phyloP scores from a whole-genome alignment of 2,113 vertebrate species.

The Petrocephalus zakoni region DNA sequence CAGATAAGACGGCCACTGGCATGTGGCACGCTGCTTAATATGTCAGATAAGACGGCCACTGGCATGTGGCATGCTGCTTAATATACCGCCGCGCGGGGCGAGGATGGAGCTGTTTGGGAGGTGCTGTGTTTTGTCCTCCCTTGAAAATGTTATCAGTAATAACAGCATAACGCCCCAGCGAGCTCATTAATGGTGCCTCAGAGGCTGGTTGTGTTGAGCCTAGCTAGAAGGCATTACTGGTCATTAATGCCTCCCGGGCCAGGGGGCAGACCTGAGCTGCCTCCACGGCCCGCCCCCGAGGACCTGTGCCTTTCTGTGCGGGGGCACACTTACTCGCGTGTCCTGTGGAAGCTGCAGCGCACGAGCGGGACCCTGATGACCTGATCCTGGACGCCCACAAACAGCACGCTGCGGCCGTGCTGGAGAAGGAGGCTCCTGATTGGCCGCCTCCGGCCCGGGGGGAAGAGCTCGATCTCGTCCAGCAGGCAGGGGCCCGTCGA shows the following conservation, averaged over 20 bases:
- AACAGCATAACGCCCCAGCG: neutral
- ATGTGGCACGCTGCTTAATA: too few species aligned
- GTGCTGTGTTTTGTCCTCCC: neutral
- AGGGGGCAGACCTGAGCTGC: neutral
- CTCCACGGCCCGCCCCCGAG: neutral
- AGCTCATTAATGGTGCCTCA: neutral
- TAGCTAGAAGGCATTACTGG: neutral
- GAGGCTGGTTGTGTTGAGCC: neutral
- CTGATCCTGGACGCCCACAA: constrained; percentile 76
- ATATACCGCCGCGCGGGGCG: neutral
- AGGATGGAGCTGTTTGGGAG: neutral
- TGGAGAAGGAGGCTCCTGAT: constrained; percentile 80
- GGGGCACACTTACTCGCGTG: constrained; percentile 61
- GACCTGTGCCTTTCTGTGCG: neutral
- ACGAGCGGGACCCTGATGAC: constrained; percentile 82
- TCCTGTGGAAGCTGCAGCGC: constrained; percentile 74
- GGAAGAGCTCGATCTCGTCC: constrained; percentile 85
- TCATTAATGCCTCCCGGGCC: neutral
- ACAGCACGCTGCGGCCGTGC: constrained; percentile 79
- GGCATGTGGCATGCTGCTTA: neutral
- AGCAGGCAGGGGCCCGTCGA: constrained; percentile 76
- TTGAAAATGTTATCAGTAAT: neutral
- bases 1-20: constrained; percentile 5
- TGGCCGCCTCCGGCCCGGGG: constrained; percentile 60
- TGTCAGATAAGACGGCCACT: neutral